Percentiles rank a stretch among this genome's conserved stretches.
These are phyloP conservation scores for Flexamia atlantica DNA, from an alignment of 2,888 invertebrate species.

Conservation along the genomic window DNA sequence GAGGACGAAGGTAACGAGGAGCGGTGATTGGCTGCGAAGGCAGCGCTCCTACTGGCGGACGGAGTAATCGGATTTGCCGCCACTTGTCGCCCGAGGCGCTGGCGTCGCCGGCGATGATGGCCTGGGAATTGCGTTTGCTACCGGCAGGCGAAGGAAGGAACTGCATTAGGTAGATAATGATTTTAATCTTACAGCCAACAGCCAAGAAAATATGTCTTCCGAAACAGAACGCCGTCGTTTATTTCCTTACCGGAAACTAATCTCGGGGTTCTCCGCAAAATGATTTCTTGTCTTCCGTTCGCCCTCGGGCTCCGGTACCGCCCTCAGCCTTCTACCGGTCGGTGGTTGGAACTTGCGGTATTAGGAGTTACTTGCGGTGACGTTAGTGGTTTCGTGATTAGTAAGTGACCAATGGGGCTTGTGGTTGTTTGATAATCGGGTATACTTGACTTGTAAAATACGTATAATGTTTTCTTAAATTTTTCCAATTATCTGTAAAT, in stretches of 20 bases:
- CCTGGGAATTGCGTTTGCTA: background rate
- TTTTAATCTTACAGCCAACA: slow-evolving; percentile 40
- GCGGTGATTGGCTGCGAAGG: slow-evolving; percentile 49
- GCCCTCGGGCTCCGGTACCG: slow-evolving; percentile 20
- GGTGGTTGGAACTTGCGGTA: background rate
- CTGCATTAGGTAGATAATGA: slow-evolving; percentile 21
- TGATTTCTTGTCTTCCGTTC: slow-evolving; percentile 41
- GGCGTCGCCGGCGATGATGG: slow-evolving; percentile 17
- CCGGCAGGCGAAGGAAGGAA: slow-evolving; percentile 8
- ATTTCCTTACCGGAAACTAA: slow-evolving; percentile 47
- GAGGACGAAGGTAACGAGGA: slow-evolving; percentile 18
- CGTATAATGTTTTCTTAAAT: too few relatives aligned
- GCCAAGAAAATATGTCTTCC: slow-evolving; percentile 41
- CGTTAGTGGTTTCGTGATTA: too few relatives aligned
- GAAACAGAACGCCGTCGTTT: slow-evolving; percentile 28
- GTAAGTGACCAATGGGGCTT: too few relatives aligned
- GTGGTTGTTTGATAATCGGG: too few relatives aligned
- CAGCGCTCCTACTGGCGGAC: slow-evolving; percentile 51
- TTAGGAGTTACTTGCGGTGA: too few relatives aligned
- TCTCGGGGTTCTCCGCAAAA: slow-evolving; percentile 42
- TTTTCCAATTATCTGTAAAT: too few relatives aligned
- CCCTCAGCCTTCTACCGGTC: background rate
- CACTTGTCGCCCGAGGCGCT: slow-evolving; percentile 41
- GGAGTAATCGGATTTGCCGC: slow-evolving; percentile 31
- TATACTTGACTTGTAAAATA: too few relatives aligned